These are phyloP conservation scores for Halotydeus destructor DNA, from an alignment of 1,140 invertebrate genomes.

Conservation along the genomic window DNA sequence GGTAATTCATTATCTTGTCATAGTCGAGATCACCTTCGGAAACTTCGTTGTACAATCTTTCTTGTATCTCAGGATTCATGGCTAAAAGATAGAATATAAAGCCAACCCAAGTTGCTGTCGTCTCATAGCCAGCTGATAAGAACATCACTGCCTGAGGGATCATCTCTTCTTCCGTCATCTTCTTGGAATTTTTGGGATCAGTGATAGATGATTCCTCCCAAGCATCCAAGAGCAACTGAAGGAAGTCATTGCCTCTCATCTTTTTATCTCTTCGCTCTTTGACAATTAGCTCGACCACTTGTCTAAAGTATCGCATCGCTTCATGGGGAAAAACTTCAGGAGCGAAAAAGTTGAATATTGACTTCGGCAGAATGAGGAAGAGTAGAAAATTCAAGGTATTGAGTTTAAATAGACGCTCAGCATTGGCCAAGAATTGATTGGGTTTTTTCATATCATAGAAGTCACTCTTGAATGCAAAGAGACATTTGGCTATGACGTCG, in stretches of 20 bases:
- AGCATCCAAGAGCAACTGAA: slow-evolving; percentile 17
- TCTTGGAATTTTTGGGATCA: background rate
- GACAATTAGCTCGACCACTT: slow-evolving; percentile 9
- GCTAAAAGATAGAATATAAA: slow-evolving; percentile 29
- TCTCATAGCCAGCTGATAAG: slow-evolving; percentile 28
- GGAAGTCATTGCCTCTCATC: slow-evolving; percentile 13
- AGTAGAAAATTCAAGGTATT: slow-evolving; percentile 4
- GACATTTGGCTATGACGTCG: slow-evolving; percentile 35
- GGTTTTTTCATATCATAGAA: slow-evolving; percentile 24
- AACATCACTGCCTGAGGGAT: slow-evolving; percentile 33
- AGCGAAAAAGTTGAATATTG: slow-evolving; percentile 9
- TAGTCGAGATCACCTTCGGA: background rate
- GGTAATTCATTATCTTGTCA: slow-evolving; percentile 1
- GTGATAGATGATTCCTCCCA: slow-evolving; percentile 20
- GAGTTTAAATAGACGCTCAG: slow-evolving; percentile 10
- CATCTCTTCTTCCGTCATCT: slow-evolving; percentile 8
- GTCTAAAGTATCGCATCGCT: slow-evolving; percentile 12
- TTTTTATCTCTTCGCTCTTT: slow-evolving; percentile 11
- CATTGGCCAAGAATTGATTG: slow-evolving; percentile 23
- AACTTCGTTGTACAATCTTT: slow-evolving; percentile 26
- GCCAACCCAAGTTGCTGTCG: slow-evolving; percentile 27
- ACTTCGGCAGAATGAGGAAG: slow-evolving; percentile 7
- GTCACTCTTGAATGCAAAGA: slow-evolving; percentile 34
- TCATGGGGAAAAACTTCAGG: slow-evolving; percentile 12
- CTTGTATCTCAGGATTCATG: slow-evolving; percentile 27